Base-by-base conservation (phyloP, 2,888 invertebrate genomes). In the Leucophenga maculata region DNA sequence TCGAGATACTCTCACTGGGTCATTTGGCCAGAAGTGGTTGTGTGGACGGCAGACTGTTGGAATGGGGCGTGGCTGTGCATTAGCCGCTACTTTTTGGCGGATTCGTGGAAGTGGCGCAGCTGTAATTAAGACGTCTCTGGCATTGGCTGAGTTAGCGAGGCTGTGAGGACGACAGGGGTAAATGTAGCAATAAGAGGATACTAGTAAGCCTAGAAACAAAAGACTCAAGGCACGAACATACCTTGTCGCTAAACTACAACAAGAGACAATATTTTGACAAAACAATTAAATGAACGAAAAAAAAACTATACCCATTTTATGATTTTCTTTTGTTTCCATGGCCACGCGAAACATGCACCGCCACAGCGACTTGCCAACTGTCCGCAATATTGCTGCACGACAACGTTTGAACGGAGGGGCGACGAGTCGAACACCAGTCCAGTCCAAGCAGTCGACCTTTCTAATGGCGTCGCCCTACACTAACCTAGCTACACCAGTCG, bases 81-180 rank as follows among this genome's bases (percentile, higher is more conserved):
- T 80, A 80, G 80, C 72, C 65, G 71, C 68, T 57, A 72, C 70
- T 67, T 73, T 71, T 76, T 73, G 68, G 71, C 75, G 74, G 71
- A 68, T 72, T 64, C 62, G 46, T 64, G 62, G 62, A 64, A 64
- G 46, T 64, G 22, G 62, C 73, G 74, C 75, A 78, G 75, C 74
- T 75, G 80, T 78, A 83, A 80, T 80, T 80, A 80, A 82, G 80
- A 71, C 74, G 67, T 77, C 32, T 6, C 57, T 68, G 59, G 31
- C 71, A 44, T 50, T 64, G 48, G 39, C 39, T 39, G 39, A 39
- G 39, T 39, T 11, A 11, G 11, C 6, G 11, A 8, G 39, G 9
- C 39, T 39, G 8, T 46, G 39, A 31, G 31, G 18, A 22, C 50
- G 32, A 26, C 52, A 66, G 67, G 67, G 67, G 14, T 31, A 14